These are phyloP conservation scores for Ctenicera cuprea DNA, from an alignment of 2,888 invertebrate species.

Conservation along the genomic window DNA sequence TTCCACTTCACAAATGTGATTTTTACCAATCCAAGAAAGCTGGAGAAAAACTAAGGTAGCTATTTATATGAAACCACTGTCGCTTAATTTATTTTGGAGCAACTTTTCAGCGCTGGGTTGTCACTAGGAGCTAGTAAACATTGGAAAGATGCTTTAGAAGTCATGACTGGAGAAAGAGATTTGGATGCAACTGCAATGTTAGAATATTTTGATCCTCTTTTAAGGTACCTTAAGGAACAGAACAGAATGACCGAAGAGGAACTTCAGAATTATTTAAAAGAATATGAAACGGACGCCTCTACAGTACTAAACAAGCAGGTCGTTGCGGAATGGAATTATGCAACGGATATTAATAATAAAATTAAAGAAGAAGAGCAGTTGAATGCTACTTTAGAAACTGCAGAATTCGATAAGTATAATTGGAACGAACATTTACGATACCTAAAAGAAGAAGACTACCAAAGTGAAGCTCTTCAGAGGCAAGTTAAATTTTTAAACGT, in stretches of 20 bases:
- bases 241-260: constrained; percentile 65
- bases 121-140: constrained; percentile 73
- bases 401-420: constrained; percentile 68
- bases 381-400: constrained; percentile 59
- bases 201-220: constrained; percentile 77
- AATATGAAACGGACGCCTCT: constrained; percentile 60
- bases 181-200: constrained; percentile 75
- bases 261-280: constrained; percentile 55
- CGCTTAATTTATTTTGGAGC: not conserved
- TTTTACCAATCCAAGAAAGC: constrained; percentile 61
- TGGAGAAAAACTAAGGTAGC: constrained; percentile 75
- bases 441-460: constrained; percentile 67
- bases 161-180: constrained; percentile 75
- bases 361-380: constrained; percentile 55
- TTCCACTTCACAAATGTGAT: constrained; percentile 63
- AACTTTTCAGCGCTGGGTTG: constrained; percentile 70
- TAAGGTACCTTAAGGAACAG: constrained; percentile 73
- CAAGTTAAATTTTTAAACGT: constrained; percentile 71
- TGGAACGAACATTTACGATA: constrained; percentile 69
- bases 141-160: constrained; percentile 77
- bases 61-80: constrained; percentile 1
- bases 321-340: constrained; percentile 67
- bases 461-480: constrained; percentile 69
- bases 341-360: constrained; percentile 66
- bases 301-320: constrained; percentile 64